Conservation (phyloP, 2,113 vertebrate genomes). For the Nycticebus coucang region DNA sequence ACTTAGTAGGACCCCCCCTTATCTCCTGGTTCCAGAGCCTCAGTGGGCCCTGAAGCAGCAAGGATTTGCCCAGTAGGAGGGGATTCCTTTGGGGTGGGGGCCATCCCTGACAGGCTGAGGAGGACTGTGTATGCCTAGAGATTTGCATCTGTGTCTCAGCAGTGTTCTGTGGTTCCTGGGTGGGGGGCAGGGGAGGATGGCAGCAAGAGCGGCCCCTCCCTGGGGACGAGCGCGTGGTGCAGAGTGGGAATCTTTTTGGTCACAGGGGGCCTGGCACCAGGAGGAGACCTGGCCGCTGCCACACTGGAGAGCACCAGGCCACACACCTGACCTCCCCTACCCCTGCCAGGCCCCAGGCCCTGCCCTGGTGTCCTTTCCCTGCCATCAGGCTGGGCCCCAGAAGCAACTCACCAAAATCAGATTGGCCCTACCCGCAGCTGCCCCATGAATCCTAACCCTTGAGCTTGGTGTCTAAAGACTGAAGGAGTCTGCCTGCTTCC, state of each 20-base stretch:
- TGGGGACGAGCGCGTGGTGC: rapidly evolving
- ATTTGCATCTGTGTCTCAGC: background rate
- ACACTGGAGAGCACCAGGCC: background rate
- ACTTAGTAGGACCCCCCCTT: too few relatives aligned
- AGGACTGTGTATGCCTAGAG: background rate
- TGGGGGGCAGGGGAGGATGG: background rate
- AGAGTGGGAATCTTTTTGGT: background rate
- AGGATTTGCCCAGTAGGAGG: background rate
- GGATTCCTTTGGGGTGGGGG: background rate
- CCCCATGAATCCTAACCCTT: background rate
- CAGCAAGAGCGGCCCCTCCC: background rate
- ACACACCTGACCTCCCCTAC: background rate
- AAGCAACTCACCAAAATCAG: background rate
- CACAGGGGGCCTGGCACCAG: background rate
- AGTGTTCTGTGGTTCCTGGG: background rate
- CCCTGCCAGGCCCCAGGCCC: background rate
- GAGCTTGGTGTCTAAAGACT: background rate
- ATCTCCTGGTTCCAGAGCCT: background rate
- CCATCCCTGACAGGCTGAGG: background rate
- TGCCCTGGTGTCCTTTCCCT: background rate
- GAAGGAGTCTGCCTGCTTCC: background rate
- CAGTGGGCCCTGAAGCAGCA: background rate
- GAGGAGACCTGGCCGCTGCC: too few relatives aligned
- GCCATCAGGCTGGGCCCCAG: background rate
- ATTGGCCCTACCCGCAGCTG: background rate